Conservation (phyloP, 2,888 invertebrate genomes). For the Heliconius cydno region DNA sequence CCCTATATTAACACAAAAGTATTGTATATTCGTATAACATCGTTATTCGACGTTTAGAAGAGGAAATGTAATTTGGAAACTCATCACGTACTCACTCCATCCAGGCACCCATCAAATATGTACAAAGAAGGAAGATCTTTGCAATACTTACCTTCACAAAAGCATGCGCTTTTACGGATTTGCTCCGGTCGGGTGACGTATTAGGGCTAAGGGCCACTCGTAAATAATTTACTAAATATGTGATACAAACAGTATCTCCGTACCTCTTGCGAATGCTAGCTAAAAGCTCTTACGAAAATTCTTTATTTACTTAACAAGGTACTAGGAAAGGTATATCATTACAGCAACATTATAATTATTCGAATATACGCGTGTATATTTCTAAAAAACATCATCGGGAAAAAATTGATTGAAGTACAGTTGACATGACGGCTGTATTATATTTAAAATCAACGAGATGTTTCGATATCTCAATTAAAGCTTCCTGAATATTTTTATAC, state of each 20-base stretch:
- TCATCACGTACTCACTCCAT: conserved; percentile 67
- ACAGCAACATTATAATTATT: background rate
- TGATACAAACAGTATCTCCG: conserved; percentile 63
- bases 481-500: background rate
- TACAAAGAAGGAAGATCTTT: conserved; percentile 73
- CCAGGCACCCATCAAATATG: conserved; percentile 71
- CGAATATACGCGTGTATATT: background rate
- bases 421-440: no score
- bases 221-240: conserved; percentile 75
- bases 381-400: background rate
- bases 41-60: conserved; percentile 67
- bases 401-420: background rate
- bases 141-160: conserved; percentile 59
- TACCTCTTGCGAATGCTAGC: conserved; percentile 62
- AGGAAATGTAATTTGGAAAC: conserved; percentile 65
- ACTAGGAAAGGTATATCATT: background rate
- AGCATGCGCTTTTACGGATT: conserved; percentile 67
- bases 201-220: conserved; percentile 68
- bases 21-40: conserved; percentile 49
- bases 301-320: conserved; percentile 28
- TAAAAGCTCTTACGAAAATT: conserved; percentile 60
- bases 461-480: conserved; percentile 4
- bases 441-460: no score
- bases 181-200: conserved; percentile 62
- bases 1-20: background rate